These are phyloP conservation scores for Yoshiicerus persimilis DNA, from an alignment of 1,140 invertebrate species.

Conservation along the genomic window DNA sequence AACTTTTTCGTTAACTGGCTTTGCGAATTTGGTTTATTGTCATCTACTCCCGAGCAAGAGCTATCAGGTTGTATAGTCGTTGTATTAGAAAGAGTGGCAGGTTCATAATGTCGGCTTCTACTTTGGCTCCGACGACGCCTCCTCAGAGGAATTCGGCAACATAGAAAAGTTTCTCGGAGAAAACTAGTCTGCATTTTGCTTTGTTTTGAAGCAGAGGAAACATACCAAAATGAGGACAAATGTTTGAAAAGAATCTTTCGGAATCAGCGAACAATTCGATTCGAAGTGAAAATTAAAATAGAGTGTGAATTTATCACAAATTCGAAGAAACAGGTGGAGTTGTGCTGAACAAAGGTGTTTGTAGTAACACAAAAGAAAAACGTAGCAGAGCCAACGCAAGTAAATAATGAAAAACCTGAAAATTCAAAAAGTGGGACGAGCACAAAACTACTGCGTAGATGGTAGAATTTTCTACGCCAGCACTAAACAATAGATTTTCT, in stretches of 20 bases:
- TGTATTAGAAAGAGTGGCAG: not conserved
- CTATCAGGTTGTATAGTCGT: not conserved
- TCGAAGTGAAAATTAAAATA: not conserved
- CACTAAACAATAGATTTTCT: not conserved
- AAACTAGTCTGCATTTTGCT: conserved; percentile 28
- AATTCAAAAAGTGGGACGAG: too few relatives aligned
- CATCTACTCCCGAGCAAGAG: not conserved
- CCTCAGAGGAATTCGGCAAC: conserved; percentile 28
- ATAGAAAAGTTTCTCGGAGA: conserved; percentile 39
- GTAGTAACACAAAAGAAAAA: too few relatives aligned
- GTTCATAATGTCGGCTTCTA: not conserved
- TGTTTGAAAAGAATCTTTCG: not conserved
- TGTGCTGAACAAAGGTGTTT: too few relatives aligned
- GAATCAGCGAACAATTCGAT: not conserved
- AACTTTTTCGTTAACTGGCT: not conserved
- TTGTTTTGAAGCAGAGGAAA: not conserved
- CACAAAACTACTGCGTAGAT: too few relatives aligned
- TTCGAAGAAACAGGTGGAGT: too few relatives aligned
- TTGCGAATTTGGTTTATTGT: not conserved
- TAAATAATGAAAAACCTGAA: too few relatives aligned
- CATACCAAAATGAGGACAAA: not conserved
- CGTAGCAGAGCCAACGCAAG: too few relatives aligned
- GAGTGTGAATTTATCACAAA: too few relatives aligned
- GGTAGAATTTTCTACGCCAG: too few relatives aligned
- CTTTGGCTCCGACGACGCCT: not conserved